These are phyloP conservation scores for Pogonognathellus flavescens DNA, from an alignment of 1,140 invertebrate genomes.

Conservation along the genomic window DNA sequence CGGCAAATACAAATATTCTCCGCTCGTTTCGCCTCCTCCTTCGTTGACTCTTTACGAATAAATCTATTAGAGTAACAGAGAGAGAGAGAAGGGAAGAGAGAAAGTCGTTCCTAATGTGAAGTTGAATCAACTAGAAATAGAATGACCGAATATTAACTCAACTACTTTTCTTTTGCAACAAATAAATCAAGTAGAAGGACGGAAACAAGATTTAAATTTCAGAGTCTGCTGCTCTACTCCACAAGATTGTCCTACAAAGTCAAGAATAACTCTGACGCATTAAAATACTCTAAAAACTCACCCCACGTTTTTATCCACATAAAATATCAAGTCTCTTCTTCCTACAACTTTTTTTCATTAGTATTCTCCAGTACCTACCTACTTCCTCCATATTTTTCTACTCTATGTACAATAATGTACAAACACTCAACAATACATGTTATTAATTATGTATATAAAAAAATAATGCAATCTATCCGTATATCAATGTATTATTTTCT, in stretches of 20 bases:
- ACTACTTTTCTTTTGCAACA: slow-evolving; percentile 11
- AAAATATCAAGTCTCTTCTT: too few species aligned
- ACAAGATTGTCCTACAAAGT: too few species aligned
- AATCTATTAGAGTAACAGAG: slow-evolving; percentile 4
- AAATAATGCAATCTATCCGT: too few species aligned
- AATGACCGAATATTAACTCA: slow-evolving; percentile 13
- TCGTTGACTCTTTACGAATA: not conserved
- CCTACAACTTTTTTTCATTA: too few species aligned
- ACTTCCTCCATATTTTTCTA: not conserved
- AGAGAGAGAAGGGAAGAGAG: not conserved
- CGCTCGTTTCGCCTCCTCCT: not conserved
- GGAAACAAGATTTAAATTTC: slow-evolving; percentile 14
- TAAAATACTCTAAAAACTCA: too few species aligned
- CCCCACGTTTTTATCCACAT: too few species aligned
- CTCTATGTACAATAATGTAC: not conserved
- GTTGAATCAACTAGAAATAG: slow-evolving; percentile 6
- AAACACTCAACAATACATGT: too few species aligned
- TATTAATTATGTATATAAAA: too few species aligned
- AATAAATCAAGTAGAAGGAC: not conserved
- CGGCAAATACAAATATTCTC: not conserved
- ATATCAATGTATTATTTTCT: too few species aligned
- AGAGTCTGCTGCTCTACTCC: too few species aligned
- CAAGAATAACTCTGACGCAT: too few species aligned
- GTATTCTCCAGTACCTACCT: not conserved
- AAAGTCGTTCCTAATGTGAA: slow-evolving; percentile 1